Evolutionary conservation across 2,797 vertebrate species (phyloP).

Genomic region (Rhinatrema bivittatum): DNA sequence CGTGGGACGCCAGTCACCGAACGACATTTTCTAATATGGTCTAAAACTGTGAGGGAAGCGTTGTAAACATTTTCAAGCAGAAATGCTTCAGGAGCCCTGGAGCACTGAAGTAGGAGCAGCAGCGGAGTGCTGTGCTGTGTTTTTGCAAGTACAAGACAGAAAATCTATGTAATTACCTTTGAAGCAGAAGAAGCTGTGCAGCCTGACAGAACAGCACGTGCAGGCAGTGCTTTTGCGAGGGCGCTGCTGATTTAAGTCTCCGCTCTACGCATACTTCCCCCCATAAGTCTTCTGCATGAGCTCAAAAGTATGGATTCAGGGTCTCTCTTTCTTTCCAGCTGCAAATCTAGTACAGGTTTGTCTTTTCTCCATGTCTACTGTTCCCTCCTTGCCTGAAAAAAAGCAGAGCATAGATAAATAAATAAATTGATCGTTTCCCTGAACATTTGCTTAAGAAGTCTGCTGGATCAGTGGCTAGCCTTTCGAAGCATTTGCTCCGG

Average conservation of each 20-base stretch:
- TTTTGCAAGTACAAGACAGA: slow-evolving; percentile 98
- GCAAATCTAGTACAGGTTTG: not conserved
- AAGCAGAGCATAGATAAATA: no score
- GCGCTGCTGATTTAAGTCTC: slow-evolving; percentile 66
- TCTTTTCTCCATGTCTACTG: no score
- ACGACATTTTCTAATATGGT: slow-evolving; percentile 24
- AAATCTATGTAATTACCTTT: slow-evolving; percentile 99
- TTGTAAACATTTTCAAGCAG: slow-evolving; percentile 53
- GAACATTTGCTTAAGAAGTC: no score
- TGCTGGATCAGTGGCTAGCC: no score
- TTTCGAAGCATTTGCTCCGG: no score
- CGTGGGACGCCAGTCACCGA: no score
- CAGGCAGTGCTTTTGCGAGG: slow-evolving; percentile 79
- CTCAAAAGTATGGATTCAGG: no score
- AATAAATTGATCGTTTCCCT: no score
- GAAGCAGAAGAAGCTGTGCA: slow-evolving; percentile 88
- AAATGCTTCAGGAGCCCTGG: slow-evolving; percentile 68
- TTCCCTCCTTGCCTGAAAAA: not conserved
- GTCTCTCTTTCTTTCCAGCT: not conserved
- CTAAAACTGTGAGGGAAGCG: slow-evolving; percentile 49
- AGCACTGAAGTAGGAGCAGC: slow-evolving; percentile 77
- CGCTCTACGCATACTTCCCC: slow-evolving; percentile 37
- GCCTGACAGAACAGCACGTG: slow-evolving; percentile 87
- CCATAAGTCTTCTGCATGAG: slow-evolving; percentile 6
- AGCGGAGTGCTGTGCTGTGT: slow-evolving; percentile 88